Conservation (phyloP, 1,140 invertebrate genomes). For the Telenomus remus region DNA sequence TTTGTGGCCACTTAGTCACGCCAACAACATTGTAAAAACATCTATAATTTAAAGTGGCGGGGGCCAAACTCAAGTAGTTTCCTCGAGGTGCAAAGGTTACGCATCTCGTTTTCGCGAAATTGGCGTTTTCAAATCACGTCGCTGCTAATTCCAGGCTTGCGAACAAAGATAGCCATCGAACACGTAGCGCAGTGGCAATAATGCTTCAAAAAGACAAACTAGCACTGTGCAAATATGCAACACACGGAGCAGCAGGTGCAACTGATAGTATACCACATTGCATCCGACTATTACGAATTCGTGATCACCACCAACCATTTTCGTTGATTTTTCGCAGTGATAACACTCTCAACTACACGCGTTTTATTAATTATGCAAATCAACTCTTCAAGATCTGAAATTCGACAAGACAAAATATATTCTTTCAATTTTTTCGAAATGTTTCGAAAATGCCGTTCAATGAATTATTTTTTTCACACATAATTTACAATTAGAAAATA, state of each 20-base stretch:
- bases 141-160: conserved; percentile 6
- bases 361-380: no score
- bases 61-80: conserved; percentile 19
- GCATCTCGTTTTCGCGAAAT: conserved; percentile 21
- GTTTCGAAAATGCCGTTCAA: neutral
- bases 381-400: no score
- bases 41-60: conserved; percentile 27
- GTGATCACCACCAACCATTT: conserved; percentile 22
- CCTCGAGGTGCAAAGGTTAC: conserved; percentile 12
- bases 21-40: conserved; percentile 37
- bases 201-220: conserved; percentile 27
- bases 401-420: no score
- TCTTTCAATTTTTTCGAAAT: no score
- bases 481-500: neutral
- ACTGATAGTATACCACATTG: conserved; percentile 26
- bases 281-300: conserved; percentile 23
- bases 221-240: neutral
- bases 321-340: no score
- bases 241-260: conserved; percentile 40
- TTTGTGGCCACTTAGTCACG: conserved; percentile 44
- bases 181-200: conserved; percentile 43
- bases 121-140: conserved; percentile 10
- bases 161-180: conserved; percentile 29
- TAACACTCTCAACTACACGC: no score
- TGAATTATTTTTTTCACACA: no score